phyloP scores from a whole-genome alignment of 2,113 vertebrate species.

The Chionomys nivalis region DNA sequence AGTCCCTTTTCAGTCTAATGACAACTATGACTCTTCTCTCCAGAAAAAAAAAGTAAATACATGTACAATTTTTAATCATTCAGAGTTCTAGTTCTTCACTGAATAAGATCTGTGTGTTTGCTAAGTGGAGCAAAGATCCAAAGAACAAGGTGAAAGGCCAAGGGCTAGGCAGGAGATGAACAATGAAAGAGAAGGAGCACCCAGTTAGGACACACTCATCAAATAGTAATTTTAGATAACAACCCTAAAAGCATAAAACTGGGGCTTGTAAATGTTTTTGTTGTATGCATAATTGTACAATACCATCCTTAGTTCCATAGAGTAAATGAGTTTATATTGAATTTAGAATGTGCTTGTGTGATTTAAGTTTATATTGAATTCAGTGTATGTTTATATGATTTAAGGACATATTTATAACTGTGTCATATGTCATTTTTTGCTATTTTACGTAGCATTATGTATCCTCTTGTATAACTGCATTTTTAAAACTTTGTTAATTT shows the following conservation, averaged over 20 bases:
- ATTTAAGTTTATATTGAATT: constrained; percentile 7
- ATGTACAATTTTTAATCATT: background rate
- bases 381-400: background rate
- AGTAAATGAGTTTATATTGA: background rate
- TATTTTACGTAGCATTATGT: constrained; percentile 22
- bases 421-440: constrained; percentile 3
- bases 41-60: constrained; percentile 36
- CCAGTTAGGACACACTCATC: background rate
- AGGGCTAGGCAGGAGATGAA: background rate
- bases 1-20: background rate
- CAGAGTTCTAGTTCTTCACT: background rate
- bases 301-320: background rate
- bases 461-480: constrained; percentile 37
- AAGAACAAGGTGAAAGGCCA: background rate
- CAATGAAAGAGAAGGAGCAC: background rate
- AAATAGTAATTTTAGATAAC: background rate
- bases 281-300: background rate
- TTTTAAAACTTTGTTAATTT: constrained; percentile 28
- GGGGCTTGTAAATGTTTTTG: background rate
- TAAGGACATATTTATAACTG: background rate
- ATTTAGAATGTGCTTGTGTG: background rate
- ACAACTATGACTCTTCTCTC: constrained; percentile 21
- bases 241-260: background rate
- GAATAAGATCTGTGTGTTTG: background rate
- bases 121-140: background rate